These are phyloP conservation scores for Arvicanthis niloticus DNA, from an alignment of 2,113 vertebrate species.

Conservation along the genomic window DNA sequence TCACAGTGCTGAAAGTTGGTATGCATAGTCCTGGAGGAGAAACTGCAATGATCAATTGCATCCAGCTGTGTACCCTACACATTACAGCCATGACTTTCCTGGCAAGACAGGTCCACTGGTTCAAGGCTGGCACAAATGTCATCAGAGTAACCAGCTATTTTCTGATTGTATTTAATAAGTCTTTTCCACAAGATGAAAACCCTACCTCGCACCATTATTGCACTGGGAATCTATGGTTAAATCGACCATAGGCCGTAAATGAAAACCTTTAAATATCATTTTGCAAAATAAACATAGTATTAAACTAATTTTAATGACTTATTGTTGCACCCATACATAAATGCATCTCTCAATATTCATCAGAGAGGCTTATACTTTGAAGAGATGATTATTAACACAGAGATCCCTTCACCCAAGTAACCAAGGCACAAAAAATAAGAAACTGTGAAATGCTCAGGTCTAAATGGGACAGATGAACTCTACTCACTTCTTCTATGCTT, in stretches of 20 bases:
- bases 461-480: neutral
- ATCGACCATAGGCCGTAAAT: neutral
- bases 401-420: neutral
- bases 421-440: neutral
- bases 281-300: neutral
- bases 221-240: neutral
- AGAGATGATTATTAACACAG: neutral
- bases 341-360: neutral
- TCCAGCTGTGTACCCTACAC: neutral
- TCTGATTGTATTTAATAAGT: neutral
- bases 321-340: neutral
- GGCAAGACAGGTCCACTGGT: neutral
- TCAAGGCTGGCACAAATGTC: neutral
- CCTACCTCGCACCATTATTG: neutral
- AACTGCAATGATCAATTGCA: neutral
- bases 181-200: neutral
- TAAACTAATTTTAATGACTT: neutral
- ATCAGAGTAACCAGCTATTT: neutral
- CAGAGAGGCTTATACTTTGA: neutral
- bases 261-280: neutral
- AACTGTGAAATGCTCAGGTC: neutral
- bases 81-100: neutral
- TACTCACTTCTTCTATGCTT: too few species aligned
- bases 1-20: neutral
- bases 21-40: neutral